Conservation (phyloP, 2,797 vertebrate genomes). For the Schizopygopsis pylzovi region DNA sequence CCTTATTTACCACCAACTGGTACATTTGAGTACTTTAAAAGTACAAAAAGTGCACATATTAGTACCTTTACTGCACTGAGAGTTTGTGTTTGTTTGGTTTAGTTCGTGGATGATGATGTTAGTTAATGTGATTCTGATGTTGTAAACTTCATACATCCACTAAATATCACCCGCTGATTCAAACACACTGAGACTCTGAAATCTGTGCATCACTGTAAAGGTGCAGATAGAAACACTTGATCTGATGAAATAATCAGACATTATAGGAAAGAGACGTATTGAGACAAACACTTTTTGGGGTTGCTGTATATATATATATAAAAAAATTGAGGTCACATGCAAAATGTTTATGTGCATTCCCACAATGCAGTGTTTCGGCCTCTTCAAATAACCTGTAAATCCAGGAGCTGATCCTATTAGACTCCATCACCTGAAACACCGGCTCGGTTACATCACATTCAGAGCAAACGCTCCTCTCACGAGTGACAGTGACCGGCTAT, state of each 20-base stretch:
- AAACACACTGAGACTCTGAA: background rate
- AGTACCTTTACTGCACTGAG: background rate
- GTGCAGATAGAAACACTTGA: background rate
- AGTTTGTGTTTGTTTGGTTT: background rate
- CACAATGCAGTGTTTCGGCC: conserved; percentile 46
- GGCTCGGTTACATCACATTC: conserved; percentile 74
- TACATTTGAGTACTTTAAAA: background rate
- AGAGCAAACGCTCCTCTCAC: conserved; percentile 3
- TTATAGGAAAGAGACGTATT: background rate
- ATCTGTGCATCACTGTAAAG: background rate
- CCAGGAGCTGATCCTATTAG: conserved; percentile 81
- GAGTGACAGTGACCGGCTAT: background rate
- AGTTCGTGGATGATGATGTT: background rate
- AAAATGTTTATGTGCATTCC: conserved; percentile 42
- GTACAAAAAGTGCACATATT: too few species aligned
- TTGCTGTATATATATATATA: background rate
- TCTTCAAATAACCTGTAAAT: conserved; percentile 76
- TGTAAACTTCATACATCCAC: background rate
- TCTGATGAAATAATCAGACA: background rate
- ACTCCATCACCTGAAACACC: conserved; percentile 77
- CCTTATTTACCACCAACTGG: background rate
- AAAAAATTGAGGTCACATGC: conserved; percentile 27
- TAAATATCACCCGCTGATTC: too few species aligned
- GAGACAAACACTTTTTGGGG: background rate
- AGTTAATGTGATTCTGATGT: background rate